A percentile compares a stretch with the other conserved stretches of the same genome.
Evolutionary conservation across 2,113 vertebrate species (phyloP).

Genomic region (Pseudolaguvia tuberculata): DNA sequence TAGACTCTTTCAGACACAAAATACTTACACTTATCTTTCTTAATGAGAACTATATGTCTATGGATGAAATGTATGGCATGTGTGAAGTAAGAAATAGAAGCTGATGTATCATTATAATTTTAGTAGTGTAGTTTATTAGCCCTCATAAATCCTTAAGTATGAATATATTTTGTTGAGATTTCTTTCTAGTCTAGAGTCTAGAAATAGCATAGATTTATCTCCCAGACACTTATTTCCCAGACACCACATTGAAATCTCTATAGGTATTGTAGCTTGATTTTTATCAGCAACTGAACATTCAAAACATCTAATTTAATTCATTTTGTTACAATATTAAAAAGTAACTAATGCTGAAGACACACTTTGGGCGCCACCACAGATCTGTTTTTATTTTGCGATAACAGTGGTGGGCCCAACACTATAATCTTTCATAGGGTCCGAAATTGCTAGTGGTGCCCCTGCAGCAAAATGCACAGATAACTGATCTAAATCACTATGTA

Average conservation of each 20-base stretch:
- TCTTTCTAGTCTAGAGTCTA: background rate
- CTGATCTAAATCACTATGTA: background rate
- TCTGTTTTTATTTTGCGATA: no score
- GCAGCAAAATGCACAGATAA: background rate
- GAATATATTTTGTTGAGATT: background rate
- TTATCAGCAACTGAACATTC: background rate
- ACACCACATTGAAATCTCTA: background rate
- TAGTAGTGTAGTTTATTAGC: background rate
- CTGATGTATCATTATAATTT: background rate
- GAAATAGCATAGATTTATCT: background rate
- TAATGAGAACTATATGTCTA: constrained; percentile 10
- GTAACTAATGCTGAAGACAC: background rate
- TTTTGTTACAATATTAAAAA: background rate
- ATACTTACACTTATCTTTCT: constrained; percentile 25
- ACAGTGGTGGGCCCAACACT: no score
- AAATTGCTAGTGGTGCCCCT: no score
- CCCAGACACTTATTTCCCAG: background rate
- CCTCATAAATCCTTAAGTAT: background rate
- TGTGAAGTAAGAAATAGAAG: background rate
- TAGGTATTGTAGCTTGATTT: background rate
- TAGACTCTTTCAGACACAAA: background rate
- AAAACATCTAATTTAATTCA: background rate
- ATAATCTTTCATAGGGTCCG: no score
- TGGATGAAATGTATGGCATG: background rate
- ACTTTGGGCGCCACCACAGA: no score